phyloP scores from a whole-genome alignment of 2,797 vertebrate genomes.

The Pelochelys cantorii region DNA sequence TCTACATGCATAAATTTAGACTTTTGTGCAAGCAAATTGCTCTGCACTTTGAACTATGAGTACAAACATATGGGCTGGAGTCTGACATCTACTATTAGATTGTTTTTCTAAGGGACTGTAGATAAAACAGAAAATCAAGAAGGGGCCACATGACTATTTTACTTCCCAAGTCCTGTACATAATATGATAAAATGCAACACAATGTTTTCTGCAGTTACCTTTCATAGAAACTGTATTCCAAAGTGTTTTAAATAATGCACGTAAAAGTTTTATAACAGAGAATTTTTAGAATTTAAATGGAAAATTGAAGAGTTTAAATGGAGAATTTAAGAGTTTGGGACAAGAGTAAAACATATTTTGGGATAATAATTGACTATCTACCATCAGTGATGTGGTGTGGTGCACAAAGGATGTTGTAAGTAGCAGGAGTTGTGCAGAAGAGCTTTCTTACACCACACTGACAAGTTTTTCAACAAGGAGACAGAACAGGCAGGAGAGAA shows the following conservation, averaged over 20 bases:
- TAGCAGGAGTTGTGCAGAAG: background rate
- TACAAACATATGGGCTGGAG: background rate
- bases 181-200: background rate
- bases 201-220: background rate
- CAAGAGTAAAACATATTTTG: background rate
- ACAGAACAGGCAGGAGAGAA: background rate
- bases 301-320: background rate
- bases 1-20: background rate
- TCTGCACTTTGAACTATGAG: background rate
- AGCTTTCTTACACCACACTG: background rate
- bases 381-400: background rate
- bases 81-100: background rate
- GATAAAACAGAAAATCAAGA: background rate
- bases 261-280: background rate
- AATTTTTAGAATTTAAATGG: background rate
- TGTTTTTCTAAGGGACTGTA: background rate
- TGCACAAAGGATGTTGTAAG: background rate
- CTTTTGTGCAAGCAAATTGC: background rate
- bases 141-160: background rate
- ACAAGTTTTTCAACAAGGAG: background rate
- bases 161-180: background rate
- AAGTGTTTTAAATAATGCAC: rapidly evolving
- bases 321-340: background rate
- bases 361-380: background rate
- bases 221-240: background rate